Evolutionary conservation across 2,888 invertebrate genomes (phyloP), one percentile per base, ranked within the genome.

Genomic region (Chorisops tibialis): DNA sequence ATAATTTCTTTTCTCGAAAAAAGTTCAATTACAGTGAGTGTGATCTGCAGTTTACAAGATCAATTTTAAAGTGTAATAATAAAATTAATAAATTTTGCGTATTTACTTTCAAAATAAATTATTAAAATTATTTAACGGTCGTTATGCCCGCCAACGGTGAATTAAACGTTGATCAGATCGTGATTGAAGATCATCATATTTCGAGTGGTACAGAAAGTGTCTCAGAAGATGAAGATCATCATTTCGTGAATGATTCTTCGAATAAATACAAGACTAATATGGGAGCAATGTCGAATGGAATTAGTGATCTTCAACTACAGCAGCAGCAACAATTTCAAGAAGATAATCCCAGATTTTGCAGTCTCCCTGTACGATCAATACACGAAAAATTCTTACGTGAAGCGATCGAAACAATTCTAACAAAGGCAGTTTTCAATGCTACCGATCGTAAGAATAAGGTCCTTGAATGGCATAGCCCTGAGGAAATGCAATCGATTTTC

Each of bases 391-490:
- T 92, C 72, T 80, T 93, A 43, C 80, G 86, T 54, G 82, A 85
- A 65, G 86, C 87, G 63, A 81, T 88, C 50, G 88, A 91, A 62
- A 76, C 90, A 65, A 79, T 92, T 67, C 79, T 92, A 43, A 85
- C 88, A 65, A 82, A 88, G 61, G 90, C 89, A 4, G 85, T 92
- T 11, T 91, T 91, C 70, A 83, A 87, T 70, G 87, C 88, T 52
- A 86, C 89, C 0, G 82, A 83, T 66, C 82, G 91, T 63, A 81
- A 82, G 6, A 83, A 84, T 56, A 87, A 87, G 74, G 93, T 95
- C 4, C 83, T 92, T 54, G 87, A 93, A 69, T 96, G 93, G 87
- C 83, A 85, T 65, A 83, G 86, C 47, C 95, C 95, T 0, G 83
- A 85, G 24, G 85, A 88, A 50, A 80, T 95, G 60, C 81, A 82